Conservation (phyloP, 2,888 invertebrate genomes). For the Euplagia quadripunctaria region DNA sequence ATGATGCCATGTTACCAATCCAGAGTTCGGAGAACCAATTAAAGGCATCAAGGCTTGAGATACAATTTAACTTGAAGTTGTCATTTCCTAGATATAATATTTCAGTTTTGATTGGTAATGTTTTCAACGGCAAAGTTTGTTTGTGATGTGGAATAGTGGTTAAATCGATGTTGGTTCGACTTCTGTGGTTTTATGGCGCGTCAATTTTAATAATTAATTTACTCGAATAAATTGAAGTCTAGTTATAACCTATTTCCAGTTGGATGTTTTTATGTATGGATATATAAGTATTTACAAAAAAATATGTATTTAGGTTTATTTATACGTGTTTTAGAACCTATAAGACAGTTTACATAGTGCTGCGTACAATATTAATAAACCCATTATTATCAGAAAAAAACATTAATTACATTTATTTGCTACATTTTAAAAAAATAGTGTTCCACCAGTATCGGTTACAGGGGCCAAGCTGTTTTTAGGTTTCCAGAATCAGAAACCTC, state of each 20-base stretch:
- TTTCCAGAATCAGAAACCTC: too few relatives aligned
- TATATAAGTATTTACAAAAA: not conserved
- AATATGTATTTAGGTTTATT: not conserved
- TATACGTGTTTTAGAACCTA: not conserved
- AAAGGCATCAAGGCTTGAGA: not conserved
- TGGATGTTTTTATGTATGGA: not conserved
- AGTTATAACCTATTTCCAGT: not conserved
- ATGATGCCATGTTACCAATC: not conserved
- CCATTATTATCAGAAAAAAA: too few relatives aligned
- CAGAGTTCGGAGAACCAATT: slow-evolving; percentile 18
- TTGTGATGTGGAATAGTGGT: slow-evolving; percentile 2
- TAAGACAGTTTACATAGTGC: too few relatives aligned
- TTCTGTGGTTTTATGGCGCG: not conserved
- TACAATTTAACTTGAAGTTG: slow-evolving; percentile 20
- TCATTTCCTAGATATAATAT: not conserved
- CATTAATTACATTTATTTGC: too few relatives aligned
- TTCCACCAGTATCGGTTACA: too few relatives aligned
- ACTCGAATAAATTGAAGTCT: not conserved
- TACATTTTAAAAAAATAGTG: too few relatives aligned
- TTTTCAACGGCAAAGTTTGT: slow-evolving; percentile 5
- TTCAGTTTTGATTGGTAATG: slow-evolving; percentile 16
- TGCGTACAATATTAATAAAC: too few relatives aligned
- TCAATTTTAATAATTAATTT: not conserved
- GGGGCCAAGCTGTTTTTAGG: too few relatives aligned
- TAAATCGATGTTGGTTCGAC: not conserved